phyloP scores from a whole-genome alignment of 2,113 vertebrate species.

The Trogon surrucura region DNA sequence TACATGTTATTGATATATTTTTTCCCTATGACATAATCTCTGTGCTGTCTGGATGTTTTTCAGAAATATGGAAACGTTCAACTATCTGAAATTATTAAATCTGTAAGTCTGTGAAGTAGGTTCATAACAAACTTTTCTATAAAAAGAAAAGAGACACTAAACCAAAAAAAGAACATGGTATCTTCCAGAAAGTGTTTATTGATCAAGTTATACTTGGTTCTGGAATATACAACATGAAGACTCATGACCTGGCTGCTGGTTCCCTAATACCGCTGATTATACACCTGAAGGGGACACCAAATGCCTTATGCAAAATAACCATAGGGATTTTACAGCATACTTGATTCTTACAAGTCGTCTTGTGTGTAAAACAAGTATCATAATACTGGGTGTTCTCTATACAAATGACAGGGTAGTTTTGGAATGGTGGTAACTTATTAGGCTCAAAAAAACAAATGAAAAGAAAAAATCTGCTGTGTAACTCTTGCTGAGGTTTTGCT shows the following conservation, averaged over 20 bases:
- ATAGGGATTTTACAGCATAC: background rate
- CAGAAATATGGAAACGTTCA: background rate
- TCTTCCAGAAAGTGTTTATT: background rate
- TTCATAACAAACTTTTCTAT: background rate
- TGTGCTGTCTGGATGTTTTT: background rate
- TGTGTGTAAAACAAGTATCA: background rate
- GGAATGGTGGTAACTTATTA: background rate
- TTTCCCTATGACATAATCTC: background rate
- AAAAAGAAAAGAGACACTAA: background rate
- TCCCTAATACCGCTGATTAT: background rate
- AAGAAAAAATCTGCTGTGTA: background rate
- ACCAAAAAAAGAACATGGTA: background rate
- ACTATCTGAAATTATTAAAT: background rate
- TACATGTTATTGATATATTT: fast-evolving
- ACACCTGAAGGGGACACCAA: background rate
- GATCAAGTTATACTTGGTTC: background rate
- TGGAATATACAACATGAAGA: background rate
- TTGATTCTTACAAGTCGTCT: background rate
- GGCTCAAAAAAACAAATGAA: background rate
- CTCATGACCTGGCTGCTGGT: background rate
- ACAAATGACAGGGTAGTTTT: background rate
- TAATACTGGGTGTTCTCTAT: background rate
- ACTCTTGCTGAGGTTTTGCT: background rate
- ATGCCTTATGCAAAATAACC: background rate
- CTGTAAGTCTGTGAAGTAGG: background rate